Conservation (phyloP, 2,888 invertebrate genomes). For the Smittia sp. region DNA sequence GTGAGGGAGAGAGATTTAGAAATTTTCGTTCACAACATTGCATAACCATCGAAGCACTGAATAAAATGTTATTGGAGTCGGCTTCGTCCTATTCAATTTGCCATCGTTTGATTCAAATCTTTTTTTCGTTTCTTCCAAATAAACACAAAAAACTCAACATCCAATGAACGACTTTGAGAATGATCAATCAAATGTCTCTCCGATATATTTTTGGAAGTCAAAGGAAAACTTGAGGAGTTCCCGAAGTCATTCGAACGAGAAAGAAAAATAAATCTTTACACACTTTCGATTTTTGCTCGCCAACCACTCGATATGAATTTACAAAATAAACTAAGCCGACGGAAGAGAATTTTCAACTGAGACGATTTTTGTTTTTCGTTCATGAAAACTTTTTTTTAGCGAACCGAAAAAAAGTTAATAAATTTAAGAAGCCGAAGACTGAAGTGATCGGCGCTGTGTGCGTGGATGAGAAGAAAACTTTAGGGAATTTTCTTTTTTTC, state of each 20-base stretch:
- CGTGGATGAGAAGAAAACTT: not conserved
- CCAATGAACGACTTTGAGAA: no score
- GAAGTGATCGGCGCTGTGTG: not conserved
- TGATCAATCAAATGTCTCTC: no score
- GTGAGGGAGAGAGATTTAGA: not conserved
- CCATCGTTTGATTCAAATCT: no score
- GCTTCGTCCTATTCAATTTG: no score
- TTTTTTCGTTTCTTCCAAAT: no score
- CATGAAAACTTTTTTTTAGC: not conserved
- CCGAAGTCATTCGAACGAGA: not conserved
- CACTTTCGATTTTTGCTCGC: not conserved
- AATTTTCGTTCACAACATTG: not conserved
- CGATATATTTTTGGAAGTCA: no score
- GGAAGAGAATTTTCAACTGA: not conserved
- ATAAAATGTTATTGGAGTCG: not conserved
- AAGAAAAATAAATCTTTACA: not conserved
- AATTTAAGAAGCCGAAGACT: slow-evolving; percentile 20
- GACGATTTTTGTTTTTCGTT: not conserved
- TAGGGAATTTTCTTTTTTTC: not conserved
- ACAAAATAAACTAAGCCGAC: not conserved
- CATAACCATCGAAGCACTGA: not conserved
- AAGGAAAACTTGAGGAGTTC: no score
- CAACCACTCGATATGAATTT: not conserved
- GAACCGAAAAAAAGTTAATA: slow-evolving; percentile 4
- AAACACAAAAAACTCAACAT: no score